phyloP scores from a whole-genome alignment of 2,888 invertebrate genomes.

The Drosophila mulleri region DNA sequence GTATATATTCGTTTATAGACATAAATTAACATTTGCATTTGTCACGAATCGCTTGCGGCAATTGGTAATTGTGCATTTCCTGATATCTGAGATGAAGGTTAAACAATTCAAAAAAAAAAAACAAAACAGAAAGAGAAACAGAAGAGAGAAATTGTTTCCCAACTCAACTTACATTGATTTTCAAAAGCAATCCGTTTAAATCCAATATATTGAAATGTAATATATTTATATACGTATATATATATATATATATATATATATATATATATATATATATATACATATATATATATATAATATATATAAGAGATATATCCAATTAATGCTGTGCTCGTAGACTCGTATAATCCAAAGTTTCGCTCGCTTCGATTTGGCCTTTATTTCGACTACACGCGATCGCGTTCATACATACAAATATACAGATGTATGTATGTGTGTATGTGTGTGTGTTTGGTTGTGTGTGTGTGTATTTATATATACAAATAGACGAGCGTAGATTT shows the following conservation, averaged over 20 bases:
- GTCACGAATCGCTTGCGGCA: conserved; percentile 66
- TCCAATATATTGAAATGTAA: conserved; percentile 47
- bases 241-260: conserved; percentile 9
- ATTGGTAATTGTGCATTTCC: conserved; percentile 66
- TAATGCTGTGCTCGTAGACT: conserved; percentile 32
- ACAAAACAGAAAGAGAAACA: not conserved
- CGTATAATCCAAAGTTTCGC: conserved; percentile 63
- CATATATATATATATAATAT: conserved; percentile 10
- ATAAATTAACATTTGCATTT: conserved; percentile 52
- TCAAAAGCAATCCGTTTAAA: conserved; percentile 82
- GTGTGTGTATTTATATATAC: conserved; percentile 38
- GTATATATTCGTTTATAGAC: conserved; percentile 7
- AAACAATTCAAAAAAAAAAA: conserved; percentile 15
- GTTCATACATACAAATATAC: conserved; percentile 27
- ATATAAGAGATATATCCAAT: conserved; percentile 45
- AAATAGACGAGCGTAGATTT: conserved; percentile 53
- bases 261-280: conserved; percentile 7
- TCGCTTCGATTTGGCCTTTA: conserved; percentile 44
- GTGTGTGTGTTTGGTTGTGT: conserved; percentile 18
- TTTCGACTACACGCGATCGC: conserved; percentile 62
- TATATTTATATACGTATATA: conserved; percentile 12
- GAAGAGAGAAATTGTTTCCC: not conserved
- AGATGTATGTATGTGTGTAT: conserved; percentile 18
- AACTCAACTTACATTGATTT: conserved; percentile 83
- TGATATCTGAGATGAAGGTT: conserved; percentile 57